A percentile compares a stretch with the other conserved stretches of the same genome.
Conservation (phyloP, 2,113 vertebrate genomes). For the Speoplatyrhinus poulsoni region DNA sequence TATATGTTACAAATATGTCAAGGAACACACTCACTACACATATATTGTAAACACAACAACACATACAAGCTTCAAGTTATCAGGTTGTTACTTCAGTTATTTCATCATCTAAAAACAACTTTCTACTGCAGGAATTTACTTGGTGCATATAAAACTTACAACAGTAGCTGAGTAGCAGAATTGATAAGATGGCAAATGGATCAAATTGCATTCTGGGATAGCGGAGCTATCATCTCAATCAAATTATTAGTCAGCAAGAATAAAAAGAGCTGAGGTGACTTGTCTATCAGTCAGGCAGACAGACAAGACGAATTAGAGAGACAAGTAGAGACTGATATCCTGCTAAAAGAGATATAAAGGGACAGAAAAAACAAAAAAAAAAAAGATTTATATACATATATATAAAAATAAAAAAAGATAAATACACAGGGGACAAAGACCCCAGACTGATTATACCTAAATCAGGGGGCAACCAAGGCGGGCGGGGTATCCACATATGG, state of each 20-base stretch:
- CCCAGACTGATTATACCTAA: no score
- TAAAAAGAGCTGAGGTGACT: background rate
- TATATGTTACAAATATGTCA: no score
- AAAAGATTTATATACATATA: background rate
- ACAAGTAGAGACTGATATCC: background rate
- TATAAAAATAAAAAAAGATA: no score
- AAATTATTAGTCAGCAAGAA: background rate
- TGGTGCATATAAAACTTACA: background rate
- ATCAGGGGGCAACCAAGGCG: no score
- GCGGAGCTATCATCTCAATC: background rate
- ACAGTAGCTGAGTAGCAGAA: background rate
- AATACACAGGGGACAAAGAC: no score
- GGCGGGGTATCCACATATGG: background rate
- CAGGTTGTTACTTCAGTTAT: no score
- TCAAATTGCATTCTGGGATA: slow-evolving; percentile 1
- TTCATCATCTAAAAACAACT: no score
- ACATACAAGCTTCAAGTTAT: no score
- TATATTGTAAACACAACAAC: no score
- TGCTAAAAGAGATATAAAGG: background rate
- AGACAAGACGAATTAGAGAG: background rate
- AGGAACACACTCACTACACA: no score
- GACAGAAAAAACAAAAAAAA: background rate
- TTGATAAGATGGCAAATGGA: background rate
- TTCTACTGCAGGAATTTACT: no score
- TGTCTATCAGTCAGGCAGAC: background rate